Evolutionary conservation across 1,140 invertebrate genomes (phyloP).

Genomic region (Drosophila parvula): DNA sequence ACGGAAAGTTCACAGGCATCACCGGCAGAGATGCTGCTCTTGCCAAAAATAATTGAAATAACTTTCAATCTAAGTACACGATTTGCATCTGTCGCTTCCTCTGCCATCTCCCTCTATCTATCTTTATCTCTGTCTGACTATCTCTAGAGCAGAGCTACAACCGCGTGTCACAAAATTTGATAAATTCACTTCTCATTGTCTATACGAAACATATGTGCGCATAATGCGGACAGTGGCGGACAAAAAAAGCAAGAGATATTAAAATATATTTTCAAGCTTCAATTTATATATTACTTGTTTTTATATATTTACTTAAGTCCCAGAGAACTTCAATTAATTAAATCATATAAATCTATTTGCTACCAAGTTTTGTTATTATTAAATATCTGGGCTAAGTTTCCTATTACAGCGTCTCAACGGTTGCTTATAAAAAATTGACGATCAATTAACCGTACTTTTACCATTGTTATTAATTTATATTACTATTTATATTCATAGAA

Average conservation of each 20-base stretch:
- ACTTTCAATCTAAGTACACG: slow-evolving; percentile 60
- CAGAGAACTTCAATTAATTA: too few relatives aligned
- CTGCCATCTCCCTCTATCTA: slow-evolving; percentile 5
- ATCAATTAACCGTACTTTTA: too few relatives aligned
- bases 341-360: too few relatives aligned
- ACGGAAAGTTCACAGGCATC: slow-evolving; percentile 54
- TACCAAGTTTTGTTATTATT: neutral
- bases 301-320: neutral
- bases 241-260: neutral
- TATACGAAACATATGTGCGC: slow-evolving; percentile 33
- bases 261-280: neutral
- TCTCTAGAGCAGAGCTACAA: slow-evolving; percentile 42
- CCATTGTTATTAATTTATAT: too few relatives aligned
- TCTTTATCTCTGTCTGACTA: slow-evolving; percentile 17
- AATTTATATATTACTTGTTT: neutral
- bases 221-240: slow-evolving; percentile 12
- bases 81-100: slow-evolving; percentile 30
- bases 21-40: slow-evolving; percentile 39
- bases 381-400: neutral
- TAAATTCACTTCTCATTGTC: slow-evolving; percentile 69
- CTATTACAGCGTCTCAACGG: too few relatives aligned
- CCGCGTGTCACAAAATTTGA: slow-evolving; percentile 75
- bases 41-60: slow-evolving; percentile 77
- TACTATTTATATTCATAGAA: too few relatives aligned
- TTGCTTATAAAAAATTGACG: too few relatives aligned